phyloP scores from a whole-genome alignment of 2,113 vertebrate species.

The Microcebus tavaratra region DNA sequence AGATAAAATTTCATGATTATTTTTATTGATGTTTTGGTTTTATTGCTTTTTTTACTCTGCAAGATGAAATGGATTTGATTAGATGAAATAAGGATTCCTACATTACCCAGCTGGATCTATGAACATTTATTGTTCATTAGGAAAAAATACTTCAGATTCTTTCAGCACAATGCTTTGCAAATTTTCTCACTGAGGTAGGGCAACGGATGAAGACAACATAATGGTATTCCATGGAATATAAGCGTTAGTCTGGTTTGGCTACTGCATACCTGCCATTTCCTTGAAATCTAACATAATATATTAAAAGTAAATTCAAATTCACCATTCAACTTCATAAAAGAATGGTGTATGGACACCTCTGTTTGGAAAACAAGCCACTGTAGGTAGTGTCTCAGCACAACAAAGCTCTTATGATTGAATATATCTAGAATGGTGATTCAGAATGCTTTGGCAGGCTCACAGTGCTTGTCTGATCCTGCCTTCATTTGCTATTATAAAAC shows the following conservation, averaged over 20 bases:
- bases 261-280: not conserved
- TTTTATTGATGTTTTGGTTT: conserved; percentile 29
- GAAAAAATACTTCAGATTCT: not conserved
- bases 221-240: not conserved
- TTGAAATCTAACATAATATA: not conserved
- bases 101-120: not conserved
- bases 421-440: not conserved
- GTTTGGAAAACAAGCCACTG: not conserved
- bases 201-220: not conserved
- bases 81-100: not conserved
- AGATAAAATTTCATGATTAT: not conserved
- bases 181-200: not conserved
- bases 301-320: not conserved
- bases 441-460: not conserved
- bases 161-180: not conserved
- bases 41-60: not conserved
- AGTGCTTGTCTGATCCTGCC: not conserved
- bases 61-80: conserved; percentile 2
- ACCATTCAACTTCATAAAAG: not conserved
- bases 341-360: not conserved
- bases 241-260: not conserved
- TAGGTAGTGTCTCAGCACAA: not conserved
- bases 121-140: not conserved
- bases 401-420: not conserved
- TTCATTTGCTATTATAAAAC: not conserved